phyloP scores from a whole-genome alignment of 2,888 invertebrate species.

The Dolomedes plantarius region DNA sequence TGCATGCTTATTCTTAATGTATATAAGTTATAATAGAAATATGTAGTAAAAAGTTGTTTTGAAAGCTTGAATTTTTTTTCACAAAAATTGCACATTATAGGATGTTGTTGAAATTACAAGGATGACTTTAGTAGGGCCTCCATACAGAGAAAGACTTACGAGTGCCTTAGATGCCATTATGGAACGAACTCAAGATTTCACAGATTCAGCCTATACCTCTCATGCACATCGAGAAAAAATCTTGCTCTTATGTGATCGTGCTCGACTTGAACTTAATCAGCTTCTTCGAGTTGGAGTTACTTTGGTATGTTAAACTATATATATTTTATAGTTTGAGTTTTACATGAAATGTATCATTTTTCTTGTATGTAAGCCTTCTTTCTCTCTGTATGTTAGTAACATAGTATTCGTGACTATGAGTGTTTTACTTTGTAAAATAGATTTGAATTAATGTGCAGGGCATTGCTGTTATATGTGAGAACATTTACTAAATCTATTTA shows the following conservation, averaged over 20 bases:
- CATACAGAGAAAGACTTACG: conserved; percentile 86
- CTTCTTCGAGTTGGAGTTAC: conserved; percentile 90
- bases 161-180: conserved; percentile 91
- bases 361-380: not conserved
- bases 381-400: too few species aligned
- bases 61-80: too few species aligned
- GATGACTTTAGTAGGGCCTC: conserved; percentile 84
- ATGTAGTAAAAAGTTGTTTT: too few species aligned
- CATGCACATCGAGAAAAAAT: conserved; percentile 98
- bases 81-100: too few species aligned
- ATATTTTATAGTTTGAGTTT: too few species aligned
- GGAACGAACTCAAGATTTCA: conserved; percentile 96
- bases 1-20: too few species aligned
- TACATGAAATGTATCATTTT: not conserved
- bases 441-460: too few species aligned
- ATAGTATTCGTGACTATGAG: too few species aligned
- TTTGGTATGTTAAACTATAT: conserved; percentile 85
- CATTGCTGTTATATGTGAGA: too few species aligned
- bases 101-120: conserved; percentile 90
- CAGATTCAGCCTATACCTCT: conserved; percentile 98
- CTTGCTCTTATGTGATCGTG: conserved; percentile 88
- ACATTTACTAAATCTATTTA: too few species aligned
- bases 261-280: conserved; percentile 93
- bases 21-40: too few species aligned
- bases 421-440: too few species aligned